A percentile compares a stretch with the other conserved stretches of the same genome.
Conservation (phyloP, 2,888 invertebrate genomes). For the Andrena fulva region DNA sequence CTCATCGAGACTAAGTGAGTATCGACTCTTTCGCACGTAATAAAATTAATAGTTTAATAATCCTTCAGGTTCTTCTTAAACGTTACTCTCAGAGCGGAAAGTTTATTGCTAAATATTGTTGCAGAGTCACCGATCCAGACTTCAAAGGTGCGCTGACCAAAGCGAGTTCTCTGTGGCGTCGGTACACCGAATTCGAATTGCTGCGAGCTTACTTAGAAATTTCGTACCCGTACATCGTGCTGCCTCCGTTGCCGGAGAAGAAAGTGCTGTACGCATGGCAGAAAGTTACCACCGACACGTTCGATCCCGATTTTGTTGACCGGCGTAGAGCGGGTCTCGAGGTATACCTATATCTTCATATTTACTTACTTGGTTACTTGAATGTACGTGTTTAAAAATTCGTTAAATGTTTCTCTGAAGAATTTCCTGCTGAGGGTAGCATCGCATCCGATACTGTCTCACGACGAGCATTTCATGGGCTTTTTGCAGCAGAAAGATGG, state of each 20-base stretch:
- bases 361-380: not conserved
- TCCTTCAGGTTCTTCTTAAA: not conserved
- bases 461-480: conserved; percentile 91
- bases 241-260: conserved; percentile 94
- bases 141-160: conserved; percentile 88
- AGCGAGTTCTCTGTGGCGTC: conserved; percentile 90
- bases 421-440: conserved; percentile 92
- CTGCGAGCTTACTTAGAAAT: conserved; percentile 91
- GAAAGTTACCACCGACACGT: conserved; percentile 91
- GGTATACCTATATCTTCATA: conserved; percentile 79
- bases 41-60: not conserved
- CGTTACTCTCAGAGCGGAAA: not conserved
- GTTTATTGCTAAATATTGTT: conserved; percentile 13
- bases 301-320: conserved; percentile 94
- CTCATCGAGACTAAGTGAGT: conserved; percentile 92
- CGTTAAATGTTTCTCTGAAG: conserved; percentile 76
- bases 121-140: conserved; percentile 88
- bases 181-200: conserved; percentile 94
- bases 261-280: conserved; percentile 91
- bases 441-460: conserved; percentile 90
- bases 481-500: conserved; percentile 92
- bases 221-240: conserved; percentile 92
- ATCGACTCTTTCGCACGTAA: not conserved
- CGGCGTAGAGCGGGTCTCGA: conserved; percentile 92
- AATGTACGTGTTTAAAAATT: not conserved